A percentile compares a stretch with the other conserved stretches of the same genome.
These are phyloP conservation scores for Montifringilla adamsi DNA, from an alignment of 2,113 vertebrate genomes.

Conservation along the genomic window DNA sequence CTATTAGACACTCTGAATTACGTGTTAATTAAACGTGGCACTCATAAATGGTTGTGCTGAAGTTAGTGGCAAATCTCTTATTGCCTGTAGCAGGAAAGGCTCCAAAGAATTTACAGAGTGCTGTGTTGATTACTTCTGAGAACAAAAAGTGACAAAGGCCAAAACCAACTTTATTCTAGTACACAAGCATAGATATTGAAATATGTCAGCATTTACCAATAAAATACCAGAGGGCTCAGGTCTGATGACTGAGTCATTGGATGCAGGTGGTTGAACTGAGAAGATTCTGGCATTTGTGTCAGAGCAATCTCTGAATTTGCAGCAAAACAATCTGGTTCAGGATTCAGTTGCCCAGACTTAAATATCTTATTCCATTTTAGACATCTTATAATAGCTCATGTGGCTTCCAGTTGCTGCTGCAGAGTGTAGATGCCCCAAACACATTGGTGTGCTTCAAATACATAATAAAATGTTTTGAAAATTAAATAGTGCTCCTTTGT, in stretches of 20 bases:
- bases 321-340: neutral
- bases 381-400: neutral
- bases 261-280: neutral
- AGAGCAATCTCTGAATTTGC: neutral
- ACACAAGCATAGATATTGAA: neutral
- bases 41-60: neutral
- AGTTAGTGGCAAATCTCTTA: constrained; percentile 21
- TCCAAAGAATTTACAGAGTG: neutral
- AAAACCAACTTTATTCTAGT: neutral
- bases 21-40: neutral
- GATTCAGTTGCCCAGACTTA: neutral
- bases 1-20: constrained; percentile 29
- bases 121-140: neutral
- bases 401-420: neutral
- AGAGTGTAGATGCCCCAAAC: neutral
- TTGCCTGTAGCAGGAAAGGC: neutral
- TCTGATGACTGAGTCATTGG: neutral
- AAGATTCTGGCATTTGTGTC: neutral
- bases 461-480: neutral
- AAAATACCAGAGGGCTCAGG: neutral
- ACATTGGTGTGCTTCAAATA: neutral
- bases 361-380: neutral
- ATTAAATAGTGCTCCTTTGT: neutral
- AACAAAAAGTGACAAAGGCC: neutral
- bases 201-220: neutral